Evolutionary conservation across 2,888 invertebrate genomes (phyloP).

Genomic region (Euplexia lucipara): DNA sequence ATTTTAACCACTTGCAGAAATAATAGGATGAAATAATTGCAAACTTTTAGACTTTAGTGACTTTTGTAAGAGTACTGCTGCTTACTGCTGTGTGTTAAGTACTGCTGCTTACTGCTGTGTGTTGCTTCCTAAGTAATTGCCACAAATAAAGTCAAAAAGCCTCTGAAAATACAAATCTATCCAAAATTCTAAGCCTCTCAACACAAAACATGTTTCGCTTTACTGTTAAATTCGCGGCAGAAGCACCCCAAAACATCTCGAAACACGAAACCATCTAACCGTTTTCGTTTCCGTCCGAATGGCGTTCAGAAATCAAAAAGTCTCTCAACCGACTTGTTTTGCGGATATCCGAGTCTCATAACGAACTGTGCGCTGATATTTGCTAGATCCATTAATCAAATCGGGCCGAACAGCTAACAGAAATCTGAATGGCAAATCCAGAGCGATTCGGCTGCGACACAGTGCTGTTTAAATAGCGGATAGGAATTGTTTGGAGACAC

Average conservation of each 20-base stretch:
- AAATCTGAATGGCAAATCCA: slow-evolving; percentile 84
- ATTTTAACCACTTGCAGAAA: no score
- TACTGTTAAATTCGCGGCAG: neutral
- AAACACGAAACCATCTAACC: slow-evolving; percentile 18
- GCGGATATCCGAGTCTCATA: slow-evolving; percentile 54
- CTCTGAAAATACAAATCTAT: neutral
- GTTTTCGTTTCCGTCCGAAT: slow-evolving; percentile 17
- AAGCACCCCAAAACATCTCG: slow-evolving; percentile 7
- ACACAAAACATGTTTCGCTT: neutral
- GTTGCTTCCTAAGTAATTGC: neutral
- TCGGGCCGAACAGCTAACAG: slow-evolving; percentile 77
- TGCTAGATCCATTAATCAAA: slow-evolving; percentile 81
- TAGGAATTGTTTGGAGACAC: slow-evolving; percentile 19
- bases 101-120: no score
- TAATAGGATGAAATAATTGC: no score
- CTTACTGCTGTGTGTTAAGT: no score
- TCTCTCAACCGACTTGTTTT: slow-evolving; percentile 41
- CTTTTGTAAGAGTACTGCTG: no score
- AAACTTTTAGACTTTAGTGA: no score
- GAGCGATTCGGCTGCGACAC: slow-evolving; percentile 42
- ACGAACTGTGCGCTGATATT: slow-evolving; percentile 67
- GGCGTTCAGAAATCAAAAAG: slow-evolving; percentile 32
- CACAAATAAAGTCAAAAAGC: neutral
- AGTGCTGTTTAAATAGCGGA: slow-evolving; percentile 32
- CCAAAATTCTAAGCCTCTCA: neutral